phyloP scores from a whole-genome alignment of 2,797 vertebrate species.

The Paguma larvata region DNA sequence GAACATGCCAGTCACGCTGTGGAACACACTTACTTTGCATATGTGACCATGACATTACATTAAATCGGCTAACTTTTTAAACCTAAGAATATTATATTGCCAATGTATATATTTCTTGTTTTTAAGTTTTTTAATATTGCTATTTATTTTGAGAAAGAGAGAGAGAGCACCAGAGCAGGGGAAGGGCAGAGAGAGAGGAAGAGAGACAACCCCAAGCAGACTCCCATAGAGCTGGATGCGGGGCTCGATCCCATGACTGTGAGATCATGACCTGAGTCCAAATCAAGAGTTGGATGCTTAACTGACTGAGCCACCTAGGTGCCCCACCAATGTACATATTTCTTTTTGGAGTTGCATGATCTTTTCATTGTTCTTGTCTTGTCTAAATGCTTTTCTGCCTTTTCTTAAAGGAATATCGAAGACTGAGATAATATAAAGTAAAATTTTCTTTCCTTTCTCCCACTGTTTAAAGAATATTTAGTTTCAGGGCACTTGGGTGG shows the following conservation, averaged over 20 bases:
- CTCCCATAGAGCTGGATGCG: no score
- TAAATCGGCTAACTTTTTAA: not conserved
- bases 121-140: no score
- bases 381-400: not conserved
- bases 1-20: not conserved
- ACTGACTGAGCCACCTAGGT: no score
- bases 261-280: no score
- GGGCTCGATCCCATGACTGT: no score
- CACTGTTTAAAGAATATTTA: conserved; percentile 33
- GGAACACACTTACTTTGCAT: not conserved
- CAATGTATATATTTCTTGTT: not conserved
- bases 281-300: no score
- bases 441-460: not conserved
- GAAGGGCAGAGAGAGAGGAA: no score
- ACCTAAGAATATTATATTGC: not conserved
- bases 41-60: not conserved
- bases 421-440: not conserved
- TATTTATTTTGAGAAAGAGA: no score
- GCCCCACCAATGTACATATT: not conserved
- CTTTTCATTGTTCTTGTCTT: not conserved
- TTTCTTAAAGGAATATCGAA: not conserved
- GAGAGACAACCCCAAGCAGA: no score
- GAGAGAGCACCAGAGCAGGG: no score
- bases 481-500: not conserved
- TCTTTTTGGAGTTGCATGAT: not conserved